Evolutionary conservation across 2,797 vertebrate genomes (phyloP).

Genomic region (Oreochromis grahami): DNA sequence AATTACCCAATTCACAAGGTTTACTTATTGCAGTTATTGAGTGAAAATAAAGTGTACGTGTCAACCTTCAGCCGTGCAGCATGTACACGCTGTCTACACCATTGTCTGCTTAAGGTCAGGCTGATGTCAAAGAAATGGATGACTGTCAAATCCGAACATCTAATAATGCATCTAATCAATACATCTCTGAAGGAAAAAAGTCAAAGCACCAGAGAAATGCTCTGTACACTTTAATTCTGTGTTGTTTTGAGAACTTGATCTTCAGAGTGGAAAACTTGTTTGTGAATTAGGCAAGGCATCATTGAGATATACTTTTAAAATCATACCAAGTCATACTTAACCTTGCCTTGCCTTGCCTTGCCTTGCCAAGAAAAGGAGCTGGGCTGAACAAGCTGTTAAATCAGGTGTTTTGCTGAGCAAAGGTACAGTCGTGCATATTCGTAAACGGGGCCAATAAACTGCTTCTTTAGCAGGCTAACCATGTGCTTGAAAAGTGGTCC

Average conservation of each 20-base stretch:
- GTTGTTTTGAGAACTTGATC: not conserved
- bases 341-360: no score
- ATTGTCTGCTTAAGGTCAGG: not conserved
- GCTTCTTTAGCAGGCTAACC: slow-evolving; percentile 17
- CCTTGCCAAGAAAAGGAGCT: not conserved
- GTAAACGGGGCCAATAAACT: not conserved
- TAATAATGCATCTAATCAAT: slow-evolving; percentile 21
- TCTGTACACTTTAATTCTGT: not conserved
- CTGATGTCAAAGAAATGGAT: slow-evolving; percentile 38
- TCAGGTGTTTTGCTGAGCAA: not conserved
- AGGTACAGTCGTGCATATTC: not conserved
- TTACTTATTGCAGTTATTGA: slow-evolving; percentile 38
- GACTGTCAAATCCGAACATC: slow-evolving; percentile 21
- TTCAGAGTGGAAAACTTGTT: not conserved
- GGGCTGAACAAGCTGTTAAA: not conserved
- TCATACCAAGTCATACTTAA: not conserved
- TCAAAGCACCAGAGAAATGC: not conserved
- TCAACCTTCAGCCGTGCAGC: not conserved
- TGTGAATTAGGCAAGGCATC: not conserved
- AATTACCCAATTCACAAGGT: slow-evolving; percentile 33
- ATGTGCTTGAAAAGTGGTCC: slow-evolving; percentile 22
- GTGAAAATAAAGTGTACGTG: slow-evolving; percentile 2
- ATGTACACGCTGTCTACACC: not conserved
- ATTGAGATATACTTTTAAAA: slow-evolving; percentile 8
- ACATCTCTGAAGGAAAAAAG: not conserved